Conservation (phyloP, 2,888 invertebrate species). For the Melipona bicolor region DNA sequence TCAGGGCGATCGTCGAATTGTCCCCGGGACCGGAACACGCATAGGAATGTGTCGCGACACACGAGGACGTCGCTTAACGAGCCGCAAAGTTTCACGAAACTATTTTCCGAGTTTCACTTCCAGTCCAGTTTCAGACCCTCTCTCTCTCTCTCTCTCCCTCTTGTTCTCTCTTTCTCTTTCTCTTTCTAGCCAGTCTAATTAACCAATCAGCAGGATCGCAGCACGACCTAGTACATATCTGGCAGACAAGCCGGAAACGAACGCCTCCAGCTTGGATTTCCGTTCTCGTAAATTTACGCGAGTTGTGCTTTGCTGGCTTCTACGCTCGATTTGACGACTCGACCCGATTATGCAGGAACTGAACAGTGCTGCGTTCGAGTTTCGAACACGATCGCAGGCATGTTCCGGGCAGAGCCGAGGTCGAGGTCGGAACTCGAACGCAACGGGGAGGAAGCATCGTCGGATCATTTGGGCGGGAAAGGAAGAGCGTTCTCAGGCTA, state of each 20-base stretch:
- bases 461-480: background rate
- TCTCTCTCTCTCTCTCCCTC: background rate
- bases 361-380: constrained; percentile 26
- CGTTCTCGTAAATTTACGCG: constrained; percentile 66
- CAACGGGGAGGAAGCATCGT: background rate
- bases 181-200: constrained; percentile 64
- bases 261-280: constrained; percentile 65
- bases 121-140: background rate
- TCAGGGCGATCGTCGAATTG: constrained; percentile 21
- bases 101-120: constrained; percentile 46
- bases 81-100: constrained; percentile 57
- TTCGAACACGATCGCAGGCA: background rate
- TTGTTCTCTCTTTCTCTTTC: background rate
- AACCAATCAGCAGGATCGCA: constrained; percentile 70
- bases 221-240: background rate
- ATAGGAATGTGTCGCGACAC: constrained; percentile 21
- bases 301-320: constrained; percentile 33
- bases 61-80: constrained; percentile 37
- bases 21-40: constrained; percentile 12
- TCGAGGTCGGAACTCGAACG: too few relatives aligned
- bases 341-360: constrained; percentile 36
- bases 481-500: background rate
- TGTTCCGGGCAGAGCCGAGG: background rate
- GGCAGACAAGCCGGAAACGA: constrained; percentile 51
- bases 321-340: constrained; percentile 56